phyloP scores from a whole-genome alignment of 2,797 vertebrate species.

The Galago senegalensis region DNA sequence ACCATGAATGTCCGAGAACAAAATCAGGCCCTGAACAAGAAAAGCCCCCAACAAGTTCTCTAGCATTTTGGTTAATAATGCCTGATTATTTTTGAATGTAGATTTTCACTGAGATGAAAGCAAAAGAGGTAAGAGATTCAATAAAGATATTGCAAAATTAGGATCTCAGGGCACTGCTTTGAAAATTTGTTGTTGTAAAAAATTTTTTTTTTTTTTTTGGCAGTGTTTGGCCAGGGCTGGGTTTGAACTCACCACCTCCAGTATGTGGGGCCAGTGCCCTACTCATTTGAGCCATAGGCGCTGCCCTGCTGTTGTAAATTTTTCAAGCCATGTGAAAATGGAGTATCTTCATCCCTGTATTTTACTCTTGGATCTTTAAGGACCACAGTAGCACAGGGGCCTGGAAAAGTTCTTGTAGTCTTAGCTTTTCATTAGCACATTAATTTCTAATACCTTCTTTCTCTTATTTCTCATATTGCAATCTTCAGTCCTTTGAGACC shows the following conservation, averaged over 20 bases:
- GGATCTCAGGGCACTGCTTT: not conserved
- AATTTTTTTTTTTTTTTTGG: no score
- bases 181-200: not conserved
- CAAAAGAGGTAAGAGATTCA: not conserved
- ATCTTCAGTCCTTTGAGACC: not conserved
- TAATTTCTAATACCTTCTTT: not conserved
- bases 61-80: not conserved
- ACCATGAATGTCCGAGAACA: not conserved
- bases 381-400: not conserved
- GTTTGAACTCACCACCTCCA: no score
- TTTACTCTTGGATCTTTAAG: conserved; percentile 41
- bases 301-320: not conserved
- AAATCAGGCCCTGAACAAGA: not conserved
- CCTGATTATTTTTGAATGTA: not conserved
- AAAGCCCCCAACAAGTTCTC: not conserved
- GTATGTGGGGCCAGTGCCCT: no score
- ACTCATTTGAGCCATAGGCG: no score
- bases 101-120: not conserved
- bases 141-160: not conserved
- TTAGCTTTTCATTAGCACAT: not conserved
- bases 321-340: conserved; percentile 46
- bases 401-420: not conserved
- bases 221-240: no score
- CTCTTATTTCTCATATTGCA: not conserved
- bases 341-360: not conserved